Evolutionary conservation across 2,797 vertebrate genomes (phyloP).

Genomic region (Sebastes kiyomatsui): DNA sequence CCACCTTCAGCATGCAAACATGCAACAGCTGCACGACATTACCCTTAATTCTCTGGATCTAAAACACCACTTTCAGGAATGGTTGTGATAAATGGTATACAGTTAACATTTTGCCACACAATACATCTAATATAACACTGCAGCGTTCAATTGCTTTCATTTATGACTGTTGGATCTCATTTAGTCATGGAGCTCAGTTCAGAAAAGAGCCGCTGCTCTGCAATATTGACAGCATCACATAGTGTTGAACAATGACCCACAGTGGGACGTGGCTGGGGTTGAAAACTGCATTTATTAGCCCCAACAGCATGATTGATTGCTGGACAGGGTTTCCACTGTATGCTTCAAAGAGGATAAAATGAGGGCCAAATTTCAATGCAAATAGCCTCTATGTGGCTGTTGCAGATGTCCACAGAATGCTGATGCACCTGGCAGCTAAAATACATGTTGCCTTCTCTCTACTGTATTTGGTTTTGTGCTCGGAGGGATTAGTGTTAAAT

Average conservation of each 20-base stretch:
- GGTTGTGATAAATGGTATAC: not conserved
- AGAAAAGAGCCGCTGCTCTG: constrained; percentile 27
- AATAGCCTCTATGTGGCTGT: constrained; percentile 27
- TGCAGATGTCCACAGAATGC: constrained; percentile 28
- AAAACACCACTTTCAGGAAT: not conserved
- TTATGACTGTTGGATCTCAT: constrained; percentile 18
- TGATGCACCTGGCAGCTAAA: constrained; percentile 13
- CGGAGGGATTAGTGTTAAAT: constrained; percentile 71
- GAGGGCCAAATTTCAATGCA: constrained; percentile 54
- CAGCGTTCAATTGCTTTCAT: not conserved
- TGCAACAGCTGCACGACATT: constrained; percentile 24
- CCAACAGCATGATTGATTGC: constrained; percentile 56
- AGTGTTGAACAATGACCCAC: constrained; percentile 55
- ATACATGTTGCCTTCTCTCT: constrained; percentile 54
- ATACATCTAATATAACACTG: not conserved
- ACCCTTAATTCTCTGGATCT: constrained; percentile 20
- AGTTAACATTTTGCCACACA: not conserved
- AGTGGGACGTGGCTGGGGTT: constrained; percentile 45
- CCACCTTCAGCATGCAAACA: constrained; percentile 64
- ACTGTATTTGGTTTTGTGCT: constrained; percentile 53
- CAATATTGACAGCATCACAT: constrained; percentile 42
- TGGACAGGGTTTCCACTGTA: constrained; percentile 53
- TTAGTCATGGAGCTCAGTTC: constrained; percentile 10
- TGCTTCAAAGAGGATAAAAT: constrained; percentile 58
- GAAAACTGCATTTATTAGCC: constrained; percentile 56